Conservation (phyloP, 2,888 invertebrate species). For the Pelosia muscerda region DNA sequence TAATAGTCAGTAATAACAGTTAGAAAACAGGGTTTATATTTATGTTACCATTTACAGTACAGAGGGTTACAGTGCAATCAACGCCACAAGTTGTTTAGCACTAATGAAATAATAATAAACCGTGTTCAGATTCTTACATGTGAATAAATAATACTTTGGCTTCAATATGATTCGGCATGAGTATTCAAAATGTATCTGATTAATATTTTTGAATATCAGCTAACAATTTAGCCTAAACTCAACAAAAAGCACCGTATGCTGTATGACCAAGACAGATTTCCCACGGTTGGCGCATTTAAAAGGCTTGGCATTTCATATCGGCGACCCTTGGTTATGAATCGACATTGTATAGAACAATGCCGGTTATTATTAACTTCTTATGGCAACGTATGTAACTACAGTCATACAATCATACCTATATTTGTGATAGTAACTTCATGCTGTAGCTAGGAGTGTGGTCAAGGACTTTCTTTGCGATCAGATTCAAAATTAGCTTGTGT, state of each 20-base stretch:
- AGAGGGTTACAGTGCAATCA: background rate
- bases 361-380: slow-evolving; percentile 54
- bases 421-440: slow-evolving; percentile 34
- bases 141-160: background rate
- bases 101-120: too few relatives aligned
- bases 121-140: too few relatives aligned
- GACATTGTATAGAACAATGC: slow-evolving; percentile 66
- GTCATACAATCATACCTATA: slow-evolving; percentile 19
- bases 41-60: background rate
- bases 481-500: too few relatives aligned
- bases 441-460: slow-evolving; percentile 33
- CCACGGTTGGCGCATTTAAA: slow-evolving; percentile 61
- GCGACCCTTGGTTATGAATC: slow-evolving; percentile 67
- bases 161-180: background rate
- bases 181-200: background rate
- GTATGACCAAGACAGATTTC: slow-evolving; percentile 58
- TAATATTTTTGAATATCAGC: background rate
- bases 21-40: background rate
- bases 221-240: slow-evolving; percentile 21
- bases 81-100: background rate
- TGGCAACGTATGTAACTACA: slow-evolving; percentile 42
- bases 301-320: slow-evolving; percentile 67
- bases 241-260: slow-evolving; percentile 23
- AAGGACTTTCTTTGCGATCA: slow-evolving; percentile 27
- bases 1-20: background rate